Conservation (phyloP, 2,797 vertebrate species). For the Pteropus rufus region DNA sequence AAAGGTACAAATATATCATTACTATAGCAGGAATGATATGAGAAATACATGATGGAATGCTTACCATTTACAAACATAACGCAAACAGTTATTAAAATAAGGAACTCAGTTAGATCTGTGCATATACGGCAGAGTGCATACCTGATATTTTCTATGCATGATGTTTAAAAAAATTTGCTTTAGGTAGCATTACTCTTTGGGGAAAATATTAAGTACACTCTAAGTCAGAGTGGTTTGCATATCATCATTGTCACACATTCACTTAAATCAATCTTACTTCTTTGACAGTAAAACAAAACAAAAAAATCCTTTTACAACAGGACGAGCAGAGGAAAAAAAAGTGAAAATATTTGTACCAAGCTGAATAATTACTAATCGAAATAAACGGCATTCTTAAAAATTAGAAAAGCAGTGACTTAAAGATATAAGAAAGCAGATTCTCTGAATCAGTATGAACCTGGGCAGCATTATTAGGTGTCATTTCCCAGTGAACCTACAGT, state of each 20-base stretch:
- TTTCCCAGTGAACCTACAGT: slow-evolving; percentile 47
- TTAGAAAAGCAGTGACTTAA: not conserved
- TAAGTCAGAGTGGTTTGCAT: not conserved
- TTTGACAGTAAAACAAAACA: not conserved
- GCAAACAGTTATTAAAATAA: not conserved
- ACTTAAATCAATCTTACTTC: not conserved
- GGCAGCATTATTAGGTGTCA: not conserved
- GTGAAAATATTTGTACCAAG: not conserved
- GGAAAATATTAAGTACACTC: not conserved
- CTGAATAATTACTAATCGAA: not conserved
- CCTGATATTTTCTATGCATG: not conserved
- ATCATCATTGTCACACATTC: not conserved
- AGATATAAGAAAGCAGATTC: slow-evolving; percentile 45
- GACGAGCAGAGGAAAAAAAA: not conserved
- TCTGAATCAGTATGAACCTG: not conserved
- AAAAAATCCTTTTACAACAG: not conserved
- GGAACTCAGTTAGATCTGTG: not conserved
- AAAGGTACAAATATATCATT: not conserved
- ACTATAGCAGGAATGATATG: not conserved
- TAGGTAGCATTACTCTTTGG: not conserved
- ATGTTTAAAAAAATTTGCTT: not conserved
- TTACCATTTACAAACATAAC: not conserved
- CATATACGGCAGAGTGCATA: not conserved
- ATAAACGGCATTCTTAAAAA: not conserved
- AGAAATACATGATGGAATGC: not conserved